Conservation (phyloP, 64 coral and sea anemone species). For the Trachythela sp. region DNA sequence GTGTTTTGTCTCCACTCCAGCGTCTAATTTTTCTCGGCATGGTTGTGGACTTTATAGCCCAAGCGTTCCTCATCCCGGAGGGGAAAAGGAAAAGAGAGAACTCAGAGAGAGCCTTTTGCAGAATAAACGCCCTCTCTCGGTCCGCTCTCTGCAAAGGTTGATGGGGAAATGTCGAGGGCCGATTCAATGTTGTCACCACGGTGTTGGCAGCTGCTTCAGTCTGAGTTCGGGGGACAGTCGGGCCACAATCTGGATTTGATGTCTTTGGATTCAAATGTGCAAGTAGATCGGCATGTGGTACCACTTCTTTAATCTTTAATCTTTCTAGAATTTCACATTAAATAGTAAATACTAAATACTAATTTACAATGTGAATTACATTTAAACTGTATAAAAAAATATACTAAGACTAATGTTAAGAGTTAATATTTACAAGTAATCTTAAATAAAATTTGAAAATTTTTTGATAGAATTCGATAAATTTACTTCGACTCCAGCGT, state of each 20-base stretch:
- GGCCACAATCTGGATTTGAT: conserved; percentile 29
- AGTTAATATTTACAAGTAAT: too few relatives aligned
- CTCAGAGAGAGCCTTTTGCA: conserved; percentile 8
- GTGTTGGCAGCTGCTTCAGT: too few relatives aligned
- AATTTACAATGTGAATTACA: too few relatives aligned
- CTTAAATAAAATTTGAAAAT: too few relatives aligned
- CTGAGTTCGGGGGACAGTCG: neutral
- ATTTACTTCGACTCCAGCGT: too few relatives aligned
- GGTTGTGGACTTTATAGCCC: neutral
- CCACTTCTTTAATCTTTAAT: too few relatives aligned
- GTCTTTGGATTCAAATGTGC: conserved; percentile 19
- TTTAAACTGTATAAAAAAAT: too few relatives aligned
- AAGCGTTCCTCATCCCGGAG: neutral
- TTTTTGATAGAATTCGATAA: too few relatives aligned
- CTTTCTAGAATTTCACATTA: too few relatives aligned
- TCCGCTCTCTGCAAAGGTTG: neutral
- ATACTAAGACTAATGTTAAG: too few relatives aligned
- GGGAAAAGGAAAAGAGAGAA: neutral
- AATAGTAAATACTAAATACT: too few relatives aligned
- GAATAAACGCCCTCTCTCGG: neutral
- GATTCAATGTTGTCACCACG: too few relatives aligned
- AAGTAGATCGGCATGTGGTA: neutral
- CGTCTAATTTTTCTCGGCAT: conserved; percentile 9
- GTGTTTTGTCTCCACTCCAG: conserved; percentile 20
- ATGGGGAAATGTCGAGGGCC: conserved; percentile 55